Base-by-base conservation (phyloP, 2,113 vertebrate species). In the Leuciscus idus region DNA sequence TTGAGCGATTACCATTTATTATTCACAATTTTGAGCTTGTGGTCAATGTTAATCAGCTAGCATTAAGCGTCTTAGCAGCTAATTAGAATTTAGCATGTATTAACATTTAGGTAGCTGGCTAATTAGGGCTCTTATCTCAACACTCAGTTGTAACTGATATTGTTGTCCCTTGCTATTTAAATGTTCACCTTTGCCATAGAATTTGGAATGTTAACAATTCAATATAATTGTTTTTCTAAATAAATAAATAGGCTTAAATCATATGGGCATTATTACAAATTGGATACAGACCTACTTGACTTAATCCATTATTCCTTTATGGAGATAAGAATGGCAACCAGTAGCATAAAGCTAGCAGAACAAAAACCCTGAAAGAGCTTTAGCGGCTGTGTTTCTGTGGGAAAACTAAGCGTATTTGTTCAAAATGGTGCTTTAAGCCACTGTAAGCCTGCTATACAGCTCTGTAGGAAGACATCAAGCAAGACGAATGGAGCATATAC, bases 371-470 rank as follows among this genome's bases (percentile, higher is more conserved):
- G 59, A 64, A 81, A 66, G 59, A 66, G 39, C 39, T 81, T 64
- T 48, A 64, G n/a, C 36, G 1, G 59, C 23, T 81, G 4, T 19
- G n/a, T 77, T 78, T 89, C 88, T 61, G 76, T 84, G 59, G 61
- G 84, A 62, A 79, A 89, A 86, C 82, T n/a, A 48, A 86, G 81
- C 59, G 48, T 76, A 89, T 89, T 89, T 85, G 70, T 72, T 84
- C 61, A 85, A 87, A 85, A 57, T 28, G 39, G 50, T 26, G 36
- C 79, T 62, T 39, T 70, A 48, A 81, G 82, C 83, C 36, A 68
- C 59, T 84, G 81, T 86, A 89, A 62, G 75, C 72, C 55, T 36
- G 75, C 81, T 72, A 66, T 72, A 80, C 75, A 68, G 48, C 62
- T 10, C 33, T 21, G 21, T 84, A 62, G 77, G 39, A 77, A 72